These are phyloP conservation scores for Emys orbicularis DNA, from an alignment of 2,797 vertebrate genomes.

Conservation along the genomic window DNA sequence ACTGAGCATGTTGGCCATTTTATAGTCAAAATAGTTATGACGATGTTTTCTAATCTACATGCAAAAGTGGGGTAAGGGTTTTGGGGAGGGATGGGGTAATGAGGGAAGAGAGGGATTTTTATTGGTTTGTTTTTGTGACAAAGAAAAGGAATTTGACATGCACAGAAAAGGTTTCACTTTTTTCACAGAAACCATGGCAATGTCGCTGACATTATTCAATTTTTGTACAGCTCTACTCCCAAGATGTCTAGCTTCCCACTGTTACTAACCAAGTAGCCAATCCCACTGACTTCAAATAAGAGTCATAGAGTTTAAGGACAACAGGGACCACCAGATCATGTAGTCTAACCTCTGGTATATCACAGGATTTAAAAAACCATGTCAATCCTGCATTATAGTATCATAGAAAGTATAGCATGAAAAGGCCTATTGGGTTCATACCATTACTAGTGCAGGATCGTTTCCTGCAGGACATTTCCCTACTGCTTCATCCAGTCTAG, in stretches of 20 bases:
- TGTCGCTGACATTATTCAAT: neutral
- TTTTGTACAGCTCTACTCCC: neutral
- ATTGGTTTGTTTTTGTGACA: neutral
- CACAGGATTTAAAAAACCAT: neutral
- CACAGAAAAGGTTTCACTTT: fast-evolving
- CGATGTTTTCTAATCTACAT: no score
- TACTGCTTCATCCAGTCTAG: no score
- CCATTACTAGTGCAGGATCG: no score
- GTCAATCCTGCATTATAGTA: neutral
- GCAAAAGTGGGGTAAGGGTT: no score
- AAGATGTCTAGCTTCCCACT: neutral
- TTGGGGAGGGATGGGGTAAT: neutral
- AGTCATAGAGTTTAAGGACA: no score
- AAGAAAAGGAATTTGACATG: neutral
- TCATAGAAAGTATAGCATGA: no score
- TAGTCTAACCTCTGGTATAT: no score
- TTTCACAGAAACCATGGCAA: neutral
- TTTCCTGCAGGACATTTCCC: no score
- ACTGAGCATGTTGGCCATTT: neutral
- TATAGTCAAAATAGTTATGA: neutral
- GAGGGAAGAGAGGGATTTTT: neutral
- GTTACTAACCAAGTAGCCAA: neutral
- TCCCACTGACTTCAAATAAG: neutral
- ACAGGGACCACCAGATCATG: no score
- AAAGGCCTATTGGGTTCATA: no score